Conservation (phyloP, 2,797 vertebrate genomes). For the Cirrhinus mrigala region DNA sequence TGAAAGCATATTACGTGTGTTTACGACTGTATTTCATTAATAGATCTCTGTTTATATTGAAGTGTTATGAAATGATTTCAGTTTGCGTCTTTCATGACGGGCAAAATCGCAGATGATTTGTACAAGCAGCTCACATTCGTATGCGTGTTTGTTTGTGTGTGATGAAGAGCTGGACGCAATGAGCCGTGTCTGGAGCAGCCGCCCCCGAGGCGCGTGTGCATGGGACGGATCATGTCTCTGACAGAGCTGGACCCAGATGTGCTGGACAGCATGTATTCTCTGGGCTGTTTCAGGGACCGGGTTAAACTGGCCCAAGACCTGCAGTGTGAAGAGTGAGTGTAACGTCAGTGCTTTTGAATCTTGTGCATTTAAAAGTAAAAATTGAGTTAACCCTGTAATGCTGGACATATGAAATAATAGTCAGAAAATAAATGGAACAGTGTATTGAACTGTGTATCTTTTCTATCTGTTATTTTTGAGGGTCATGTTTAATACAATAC, state of each 20-base stretch:
- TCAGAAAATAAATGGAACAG: background rate
- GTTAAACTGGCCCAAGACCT: constrained; percentile 90
- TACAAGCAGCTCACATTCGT: background rate
- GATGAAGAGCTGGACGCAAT: constrained; percentile 56
- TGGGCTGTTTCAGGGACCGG: constrained; percentile 92
- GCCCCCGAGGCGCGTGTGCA: constrained; percentile 87
- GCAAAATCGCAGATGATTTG: background rate
- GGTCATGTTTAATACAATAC: too few species aligned
- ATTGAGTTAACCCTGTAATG: background rate
- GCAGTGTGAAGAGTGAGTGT: constrained; percentile 85
- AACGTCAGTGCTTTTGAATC: background rate
- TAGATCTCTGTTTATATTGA: background rate
- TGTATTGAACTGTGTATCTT: background rate
- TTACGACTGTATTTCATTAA: background rate
- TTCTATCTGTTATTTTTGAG: too few species aligned
- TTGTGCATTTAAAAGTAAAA: background rate
- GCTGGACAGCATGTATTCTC: constrained; percentile 93
- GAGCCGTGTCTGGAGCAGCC: constrained; percentile 72
- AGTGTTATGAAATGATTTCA: background rate
- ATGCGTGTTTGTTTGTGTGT: constrained; percentile 42
- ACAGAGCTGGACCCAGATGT: constrained; percentile 94
- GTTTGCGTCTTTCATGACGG: background rate
- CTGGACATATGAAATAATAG: background rate
- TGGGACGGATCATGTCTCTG: constrained; percentile 85
- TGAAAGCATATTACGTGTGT: constrained; percentile 34